Conservation (phyloP, 2,888 invertebrate genomes). For the Dorcus parallelipipedus region DNA sequence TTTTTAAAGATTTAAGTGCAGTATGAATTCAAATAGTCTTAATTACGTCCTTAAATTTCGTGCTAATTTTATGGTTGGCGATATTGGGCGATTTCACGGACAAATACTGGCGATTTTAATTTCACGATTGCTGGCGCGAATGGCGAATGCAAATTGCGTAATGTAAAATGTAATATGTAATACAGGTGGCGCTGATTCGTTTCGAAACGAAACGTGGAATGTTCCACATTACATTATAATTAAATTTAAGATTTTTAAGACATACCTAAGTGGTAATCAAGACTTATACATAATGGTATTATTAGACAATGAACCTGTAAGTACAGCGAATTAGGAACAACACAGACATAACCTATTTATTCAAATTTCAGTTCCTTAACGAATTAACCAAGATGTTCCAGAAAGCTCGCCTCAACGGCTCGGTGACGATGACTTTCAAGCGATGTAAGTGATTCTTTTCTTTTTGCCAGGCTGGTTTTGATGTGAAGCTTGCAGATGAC, state of each 20-base stretch:
- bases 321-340: constrained; percentile 13
- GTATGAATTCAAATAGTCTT: too few species aligned
- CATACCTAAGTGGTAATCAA: not conserved
- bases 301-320: constrained; percentile 66
- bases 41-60: too few species aligned
- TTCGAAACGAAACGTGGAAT: constrained; percentile 8
- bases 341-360: constrained; percentile 15
- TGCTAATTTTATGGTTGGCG: too few species aligned
- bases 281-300: constrained; percentile 58
- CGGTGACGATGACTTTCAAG: constrained; percentile 88
- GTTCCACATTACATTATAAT: constrained; percentile 1
- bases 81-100: too few species aligned
- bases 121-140: too few species aligned
- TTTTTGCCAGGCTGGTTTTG: not conserved
- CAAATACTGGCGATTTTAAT: too few species aligned
- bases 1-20: too few species aligned
- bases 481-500: constrained; percentile 60
- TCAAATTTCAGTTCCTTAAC: constrained; percentile 68
- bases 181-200: not conserved
- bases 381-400: constrained; percentile 85
- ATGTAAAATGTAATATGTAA: too few species aligned
- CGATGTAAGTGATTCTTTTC: constrained; percentile 68
- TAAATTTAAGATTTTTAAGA: not conserved
- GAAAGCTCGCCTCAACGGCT: constrained; percentile 74
- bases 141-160: too few species aligned